Conservation (phyloP, 2,888 invertebrate species). For the Dinocampus coccinellae region DNA sequence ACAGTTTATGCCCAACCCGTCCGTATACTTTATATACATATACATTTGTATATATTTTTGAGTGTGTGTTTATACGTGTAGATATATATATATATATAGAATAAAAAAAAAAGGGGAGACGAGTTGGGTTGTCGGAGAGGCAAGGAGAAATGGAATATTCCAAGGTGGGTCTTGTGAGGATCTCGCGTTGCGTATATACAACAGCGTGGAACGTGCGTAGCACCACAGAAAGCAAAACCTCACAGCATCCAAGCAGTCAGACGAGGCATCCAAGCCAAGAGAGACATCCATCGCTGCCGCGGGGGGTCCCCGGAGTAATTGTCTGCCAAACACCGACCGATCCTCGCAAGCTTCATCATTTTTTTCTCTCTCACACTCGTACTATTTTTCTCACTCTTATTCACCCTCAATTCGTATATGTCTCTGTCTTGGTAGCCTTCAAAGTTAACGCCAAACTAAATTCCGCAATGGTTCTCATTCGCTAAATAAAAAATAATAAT, state of each 20-base stretch:
- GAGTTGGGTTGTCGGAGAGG: neutral
- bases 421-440: conserved; percentile 41
- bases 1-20: conserved; percentile 59
- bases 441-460: conserved; percentile 58
- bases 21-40: conserved; percentile 1
- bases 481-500: neutral
- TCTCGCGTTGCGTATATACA: conserved; percentile 5
- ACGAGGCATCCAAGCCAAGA: conserved; percentile 51
- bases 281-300: conserved; percentile 67
- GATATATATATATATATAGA: neutral
- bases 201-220: conserved; percentile 24
- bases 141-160: conserved; percentile 21
- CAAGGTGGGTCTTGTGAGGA: conserved; percentile 33
- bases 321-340: conserved; percentile 64
- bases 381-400: neutral
- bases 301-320: conserved; percentile 67
- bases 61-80: neutral
- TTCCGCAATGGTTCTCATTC: conserved; percentile 59
- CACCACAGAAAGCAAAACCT: conserved; percentile 33
- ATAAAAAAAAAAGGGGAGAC: neutral
- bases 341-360: conserved; percentile 47
- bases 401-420: neutral
- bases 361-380: conserved; percentile 20
- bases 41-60: neutral
- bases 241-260: conserved; percentile 27